Conservation (phyloP, 2,113 vertebrate species). For the Nipponia nippon region DNA sequence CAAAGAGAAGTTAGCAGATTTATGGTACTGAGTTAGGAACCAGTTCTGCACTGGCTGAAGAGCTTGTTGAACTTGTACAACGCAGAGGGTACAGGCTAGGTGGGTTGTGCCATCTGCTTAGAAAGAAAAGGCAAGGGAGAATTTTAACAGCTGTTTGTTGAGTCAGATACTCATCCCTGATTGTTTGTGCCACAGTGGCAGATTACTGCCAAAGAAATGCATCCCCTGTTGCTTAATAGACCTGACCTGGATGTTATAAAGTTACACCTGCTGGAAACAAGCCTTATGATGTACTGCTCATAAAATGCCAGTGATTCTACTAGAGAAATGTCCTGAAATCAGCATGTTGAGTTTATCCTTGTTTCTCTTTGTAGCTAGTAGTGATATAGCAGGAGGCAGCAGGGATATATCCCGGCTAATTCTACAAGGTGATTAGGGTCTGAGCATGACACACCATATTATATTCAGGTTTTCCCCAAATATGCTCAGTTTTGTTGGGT, state of each 20-base stretch:
- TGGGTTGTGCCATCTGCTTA: constrained; percentile 37
- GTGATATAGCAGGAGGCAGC: neutral
- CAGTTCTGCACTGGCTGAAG: neutral
- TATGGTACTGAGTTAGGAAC: neutral
- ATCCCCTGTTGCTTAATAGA: constrained; percentile 57
- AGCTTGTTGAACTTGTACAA: constrained; percentile 23
- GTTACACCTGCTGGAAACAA: constrained; percentile 54
- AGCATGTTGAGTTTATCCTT: neutral
- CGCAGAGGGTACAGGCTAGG: neutral
- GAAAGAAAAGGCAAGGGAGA: constrained; percentile 26
- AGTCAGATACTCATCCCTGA: constrained; percentile 56
- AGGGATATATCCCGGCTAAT: neutral
- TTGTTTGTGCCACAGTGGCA: constrained; percentile 41
- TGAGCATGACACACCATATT: neutral
- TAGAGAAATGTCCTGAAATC: constrained; percentile 34
- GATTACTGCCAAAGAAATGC: constrained; percentile 56
- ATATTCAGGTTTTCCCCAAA: neutral
- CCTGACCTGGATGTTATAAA: constrained; percentile 57
- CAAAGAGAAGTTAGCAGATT: neutral
- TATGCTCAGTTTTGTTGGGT: constrained; percentile 31
- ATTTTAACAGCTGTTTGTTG: constrained; percentile 58
- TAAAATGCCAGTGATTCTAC: constrained; percentile 19
- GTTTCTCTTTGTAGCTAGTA: neutral
- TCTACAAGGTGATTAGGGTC: neutral
- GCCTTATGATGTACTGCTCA: constrained; percentile 32